phyloP scores from a whole-genome alignment of 2,113 vertebrate species.

The Calyptomena viridis region DNA sequence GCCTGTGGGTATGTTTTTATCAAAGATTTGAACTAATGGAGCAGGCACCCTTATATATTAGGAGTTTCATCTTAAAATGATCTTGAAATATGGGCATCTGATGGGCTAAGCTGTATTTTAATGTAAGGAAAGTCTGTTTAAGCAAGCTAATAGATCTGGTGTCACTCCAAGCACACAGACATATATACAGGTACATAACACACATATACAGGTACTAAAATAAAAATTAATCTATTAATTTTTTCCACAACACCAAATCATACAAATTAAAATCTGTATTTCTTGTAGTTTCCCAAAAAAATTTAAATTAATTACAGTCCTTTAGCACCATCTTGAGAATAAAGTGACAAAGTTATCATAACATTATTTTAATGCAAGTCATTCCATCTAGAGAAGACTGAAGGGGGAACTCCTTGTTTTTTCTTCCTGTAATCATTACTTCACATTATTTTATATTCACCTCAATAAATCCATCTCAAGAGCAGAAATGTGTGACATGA shows the following conservation, averaged over 20 bases:
- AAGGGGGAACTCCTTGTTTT: neutral
- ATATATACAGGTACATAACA: neutral
- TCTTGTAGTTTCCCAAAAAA: neutral
- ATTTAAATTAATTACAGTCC: neutral
- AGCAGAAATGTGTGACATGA: neutral
- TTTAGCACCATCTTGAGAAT: slow-evolving; percentile 32
- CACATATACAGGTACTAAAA: neutral
- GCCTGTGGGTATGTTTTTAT: neutral
- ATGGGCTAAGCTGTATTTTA: neutral
- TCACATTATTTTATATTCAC: neutral
- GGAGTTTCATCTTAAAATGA: neutral
- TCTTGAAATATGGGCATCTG: neutral
- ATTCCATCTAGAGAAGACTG: neutral
- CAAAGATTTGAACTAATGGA: neutral
- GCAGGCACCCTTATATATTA: neutral
- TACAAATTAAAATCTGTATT: neutral
- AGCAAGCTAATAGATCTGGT: neutral
- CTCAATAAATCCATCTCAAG: slow-evolving; percentile 21
- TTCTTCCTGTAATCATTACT: neutral
- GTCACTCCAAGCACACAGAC: neutral
- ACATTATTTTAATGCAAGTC: neutral
- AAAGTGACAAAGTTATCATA: neutral
- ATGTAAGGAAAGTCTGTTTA: neutral
- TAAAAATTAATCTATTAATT: neutral
- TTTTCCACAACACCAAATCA: neutral